Evolutionary conservation across 2,888 invertebrate genomes (phyloP).

Genomic region (Cheilosia variabilis): DNA sequence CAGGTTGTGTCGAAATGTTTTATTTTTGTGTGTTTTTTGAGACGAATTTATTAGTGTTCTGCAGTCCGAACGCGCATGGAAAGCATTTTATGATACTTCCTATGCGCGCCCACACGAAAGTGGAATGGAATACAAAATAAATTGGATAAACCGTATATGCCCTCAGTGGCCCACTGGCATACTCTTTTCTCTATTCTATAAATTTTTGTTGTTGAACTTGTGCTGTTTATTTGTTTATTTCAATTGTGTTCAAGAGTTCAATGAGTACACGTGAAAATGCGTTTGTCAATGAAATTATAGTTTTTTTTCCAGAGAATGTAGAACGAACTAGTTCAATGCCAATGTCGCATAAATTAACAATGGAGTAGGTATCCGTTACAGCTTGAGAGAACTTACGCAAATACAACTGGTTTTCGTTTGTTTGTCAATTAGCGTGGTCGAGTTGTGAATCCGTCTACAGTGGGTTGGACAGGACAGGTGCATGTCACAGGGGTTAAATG

Average conservation of each 20-base stretch:
- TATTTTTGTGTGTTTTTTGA: slow-evolving; percentile 26
- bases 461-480: no score
- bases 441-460: no score
- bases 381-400: not conserved
- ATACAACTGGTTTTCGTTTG: not conserved
- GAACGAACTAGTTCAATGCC: slow-evolving; percentile 64
- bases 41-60: slow-evolving; percentile 14
- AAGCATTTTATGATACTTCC: slow-evolving; percentile 34
- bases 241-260: slow-evolving; percentile 15
- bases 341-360: slow-evolving; percentile 55
- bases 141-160: slow-evolving; percentile 57
- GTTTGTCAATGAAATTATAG: slow-evolving; percentile 9
- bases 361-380: slow-evolving; percentile 8
- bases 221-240: slow-evolving; percentile 34
- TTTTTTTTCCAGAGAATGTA: slow-evolving; percentile 6
- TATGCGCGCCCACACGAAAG: slow-evolving; percentile 28
- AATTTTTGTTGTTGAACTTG: slow-evolving; percentile 18
- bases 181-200: slow-evolving; percentile 31
- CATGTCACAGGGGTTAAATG: no score
- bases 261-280: slow-evolving; percentile 28
- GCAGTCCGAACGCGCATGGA: slow-evolving; percentile 8
- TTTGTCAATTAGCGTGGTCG: no score
- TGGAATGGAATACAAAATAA: slow-evolving; percentile 19
- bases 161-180: slow-evolving; percentile 52
- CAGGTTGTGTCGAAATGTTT: slow-evolving; percentile 54